Conservation (phyloP, 2,888 invertebrate genomes). For the Cheilosia vulpina region DNA sequence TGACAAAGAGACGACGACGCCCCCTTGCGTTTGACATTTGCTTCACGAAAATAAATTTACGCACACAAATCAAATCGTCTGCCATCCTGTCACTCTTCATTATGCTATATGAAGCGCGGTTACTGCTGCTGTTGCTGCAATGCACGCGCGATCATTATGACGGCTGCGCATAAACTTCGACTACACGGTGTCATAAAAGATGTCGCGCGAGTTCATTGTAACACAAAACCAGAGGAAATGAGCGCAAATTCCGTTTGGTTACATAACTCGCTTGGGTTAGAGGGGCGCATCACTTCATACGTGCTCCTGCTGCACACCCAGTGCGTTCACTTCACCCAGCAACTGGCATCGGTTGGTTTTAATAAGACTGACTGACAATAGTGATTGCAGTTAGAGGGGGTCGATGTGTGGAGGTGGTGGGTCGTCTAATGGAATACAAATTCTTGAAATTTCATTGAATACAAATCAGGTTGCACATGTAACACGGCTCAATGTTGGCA, state of each 20-base stretch:
- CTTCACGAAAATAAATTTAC: conserved; percentile 23
- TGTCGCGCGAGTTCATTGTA: conserved; percentile 74
- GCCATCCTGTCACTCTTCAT: conserved; percentile 63
- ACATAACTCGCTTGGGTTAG: conserved; percentile 43
- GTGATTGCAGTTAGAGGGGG: conserved; percentile 42
- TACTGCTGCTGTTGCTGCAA: not conserved
- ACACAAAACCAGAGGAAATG: conserved; percentile 67
- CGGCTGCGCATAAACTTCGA: not conserved
- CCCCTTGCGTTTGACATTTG: conserved; percentile 61
- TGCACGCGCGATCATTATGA: conserved; percentile 27
- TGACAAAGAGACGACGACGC: conserved; percentile 41
- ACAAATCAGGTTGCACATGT: conserved; percentile 73
- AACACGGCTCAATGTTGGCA: conserved; percentile 76
- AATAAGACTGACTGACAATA: conserved; percentile 28
- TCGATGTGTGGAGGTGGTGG: not conserved
- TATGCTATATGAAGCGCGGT: conserved; percentile 38
- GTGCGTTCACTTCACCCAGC: conserved; percentile 14
- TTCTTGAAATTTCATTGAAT: conserved; percentile 73
- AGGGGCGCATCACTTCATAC: conserved; percentile 27
- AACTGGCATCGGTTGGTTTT: conserved; percentile 21
- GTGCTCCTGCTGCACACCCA: conserved; percentile 53
- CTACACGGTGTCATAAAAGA: conserved; percentile 61
- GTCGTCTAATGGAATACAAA: conserved; percentile 72
- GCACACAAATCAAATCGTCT: conserved; percentile 42
- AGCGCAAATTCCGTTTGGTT: conserved; percentile 71